Conservation (phyloP, 2,797 vertebrate genomes). For the Aldrovandia affinis region DNA sequence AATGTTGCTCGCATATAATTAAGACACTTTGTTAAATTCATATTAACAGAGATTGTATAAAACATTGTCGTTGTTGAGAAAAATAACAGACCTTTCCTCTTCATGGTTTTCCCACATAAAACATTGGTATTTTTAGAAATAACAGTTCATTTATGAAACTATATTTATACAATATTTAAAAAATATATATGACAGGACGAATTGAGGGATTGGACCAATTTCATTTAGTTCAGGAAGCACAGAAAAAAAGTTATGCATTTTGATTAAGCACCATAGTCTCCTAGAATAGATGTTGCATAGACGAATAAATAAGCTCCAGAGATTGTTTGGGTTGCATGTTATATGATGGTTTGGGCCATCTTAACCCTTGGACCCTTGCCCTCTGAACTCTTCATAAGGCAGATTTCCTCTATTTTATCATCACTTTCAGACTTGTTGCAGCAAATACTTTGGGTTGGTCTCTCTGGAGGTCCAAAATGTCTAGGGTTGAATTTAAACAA, state of each 20-base stretch:
- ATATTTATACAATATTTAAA: not conserved
- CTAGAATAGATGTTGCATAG: not conserved
- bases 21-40: too few relatives aligned
- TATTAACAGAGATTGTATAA: too few relatives aligned
- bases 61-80: too few relatives aligned
- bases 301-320: not conserved
- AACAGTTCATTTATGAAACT: not conserved
- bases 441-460: not conserved
- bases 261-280: not conserved
- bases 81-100: too few relatives aligned
- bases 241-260: not conserved
- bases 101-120: too few relatives aligned
- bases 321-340: not conserved
- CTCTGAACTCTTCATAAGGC: not conserved
- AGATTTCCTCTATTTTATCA: not conserved
- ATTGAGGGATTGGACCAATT: not conserved
- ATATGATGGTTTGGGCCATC: not conserved
- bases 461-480: not conserved
- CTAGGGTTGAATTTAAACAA: not conserved
- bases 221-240: not conserved
- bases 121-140: too few relatives aligned
- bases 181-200: not conserved
- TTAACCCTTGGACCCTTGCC: not conserved
- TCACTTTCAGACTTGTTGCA: not conserved
- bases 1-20: too few relatives aligned